phyloP scores from a whole-genome alignment of 1,140 invertebrate genomes.

The Brachionus rotundiformis region DNA sequence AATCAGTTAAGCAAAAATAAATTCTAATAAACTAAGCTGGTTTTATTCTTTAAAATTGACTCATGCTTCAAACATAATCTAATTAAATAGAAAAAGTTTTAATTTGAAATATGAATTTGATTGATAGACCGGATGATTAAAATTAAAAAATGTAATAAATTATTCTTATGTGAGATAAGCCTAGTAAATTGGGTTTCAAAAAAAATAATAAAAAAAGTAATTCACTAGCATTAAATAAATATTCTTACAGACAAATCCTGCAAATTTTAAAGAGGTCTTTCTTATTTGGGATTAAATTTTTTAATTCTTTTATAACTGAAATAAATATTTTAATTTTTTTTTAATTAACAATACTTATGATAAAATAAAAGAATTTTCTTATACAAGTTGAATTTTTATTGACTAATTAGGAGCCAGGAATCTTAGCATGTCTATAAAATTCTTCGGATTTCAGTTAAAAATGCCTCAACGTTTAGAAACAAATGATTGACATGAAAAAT shows the following conservation, averaged over 20 bases:
- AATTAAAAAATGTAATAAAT: background rate
- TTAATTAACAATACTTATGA: too few relatives aligned
- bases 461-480: background rate
- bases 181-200: background rate
- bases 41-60: background rate
- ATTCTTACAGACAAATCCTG: too few relatives aligned
- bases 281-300: too few relatives aligned
- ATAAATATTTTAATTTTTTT: too few relatives aligned
- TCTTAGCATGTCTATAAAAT: background rate
- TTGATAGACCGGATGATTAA: constrained; percentile 2
- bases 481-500: background rate
- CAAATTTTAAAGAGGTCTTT: too few relatives aligned
- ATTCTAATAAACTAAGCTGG: background rate
- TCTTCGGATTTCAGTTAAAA: background rate
- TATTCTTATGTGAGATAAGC: background rate
- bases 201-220: background rate
- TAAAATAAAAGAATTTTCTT: too few relatives aligned
- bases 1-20: background rate
- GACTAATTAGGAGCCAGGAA: background rate
- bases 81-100: constrained; percentile 4
- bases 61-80: background rate
- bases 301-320: too few relatives aligned
- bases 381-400: too few relatives aligned
- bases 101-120: background rate
- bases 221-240: too few relatives aligned